A percentile compares a stretch with the other conserved stretches of the same genome.
Conservation (phyloP, 2,888 invertebrate genomes). For the Chloroclystis v-ata region DNA sequence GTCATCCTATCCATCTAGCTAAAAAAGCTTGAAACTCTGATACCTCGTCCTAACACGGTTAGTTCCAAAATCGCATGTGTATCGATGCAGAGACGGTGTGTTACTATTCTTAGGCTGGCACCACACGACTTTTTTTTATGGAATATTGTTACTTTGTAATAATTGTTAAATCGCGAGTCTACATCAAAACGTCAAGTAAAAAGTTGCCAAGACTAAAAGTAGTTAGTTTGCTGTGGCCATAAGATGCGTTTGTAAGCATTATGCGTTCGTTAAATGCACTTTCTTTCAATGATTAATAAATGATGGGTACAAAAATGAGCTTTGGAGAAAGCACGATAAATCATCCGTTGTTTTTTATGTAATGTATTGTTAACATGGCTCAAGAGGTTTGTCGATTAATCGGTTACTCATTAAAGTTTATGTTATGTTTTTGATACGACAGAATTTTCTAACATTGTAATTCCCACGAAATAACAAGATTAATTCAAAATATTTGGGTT, state of each 20-base stretch:
- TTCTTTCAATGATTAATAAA: slow-evolving; percentile 57
- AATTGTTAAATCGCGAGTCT: too few relatives aligned
- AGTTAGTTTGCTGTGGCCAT: slow-evolving; percentile 4
- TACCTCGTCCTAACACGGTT: too few relatives aligned
- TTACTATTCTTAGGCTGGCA: too few relatives aligned
- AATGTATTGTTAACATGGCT: slow-evolving; percentile 29
- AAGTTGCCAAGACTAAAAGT: too few relatives aligned
- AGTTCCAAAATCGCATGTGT: too few relatives aligned
- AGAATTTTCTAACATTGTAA: background rate
- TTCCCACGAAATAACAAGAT: background rate
- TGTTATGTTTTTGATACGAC: background rate
- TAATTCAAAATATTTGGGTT: too few relatives aligned
- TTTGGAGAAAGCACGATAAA: slow-evolving; percentile 58
- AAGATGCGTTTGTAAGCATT: slow-evolving; percentile 40
- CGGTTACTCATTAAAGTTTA: background rate
- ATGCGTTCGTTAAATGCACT: slow-evolving; percentile 41
- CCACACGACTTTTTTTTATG: too few relatives aligned
- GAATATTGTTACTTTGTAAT: too few relatives aligned
- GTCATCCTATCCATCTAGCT: too few relatives aligned
- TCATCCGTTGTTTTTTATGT: slow-evolving; percentile 63
- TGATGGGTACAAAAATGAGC: slow-evolving; percentile 49
- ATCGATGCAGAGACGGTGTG: too few relatives aligned
- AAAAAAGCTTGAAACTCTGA: too few relatives aligned
- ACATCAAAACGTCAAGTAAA: too few relatives aligned
- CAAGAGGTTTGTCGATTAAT: slow-evolving; percentile 14